A percentile compares a stretch with the other conserved stretches of the same genome.
These are phyloP conservation scores for Pollenia labialis DNA, from an alignment of 2,888 invertebrate genomes.

Conservation along the genomic window DNA sequence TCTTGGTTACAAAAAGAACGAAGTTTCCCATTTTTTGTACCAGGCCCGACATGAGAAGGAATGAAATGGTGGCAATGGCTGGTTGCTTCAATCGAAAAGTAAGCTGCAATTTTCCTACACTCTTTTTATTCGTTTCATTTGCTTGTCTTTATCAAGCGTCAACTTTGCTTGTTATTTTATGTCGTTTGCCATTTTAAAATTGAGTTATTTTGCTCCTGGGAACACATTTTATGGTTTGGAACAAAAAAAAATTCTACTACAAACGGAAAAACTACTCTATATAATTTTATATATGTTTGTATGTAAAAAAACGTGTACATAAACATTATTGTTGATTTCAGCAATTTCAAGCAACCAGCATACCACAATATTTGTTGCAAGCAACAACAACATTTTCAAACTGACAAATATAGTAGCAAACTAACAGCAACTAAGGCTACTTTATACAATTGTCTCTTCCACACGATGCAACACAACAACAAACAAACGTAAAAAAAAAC, in stretches of 20 bases:
- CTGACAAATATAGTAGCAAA: conserved; percentile 36
- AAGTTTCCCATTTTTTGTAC: not conserved
- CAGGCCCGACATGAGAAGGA: conserved; percentile 8
- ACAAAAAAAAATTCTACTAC: conserved; percentile 67
- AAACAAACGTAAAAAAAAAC: conserved; percentile 31
- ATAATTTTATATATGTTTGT: conserved; percentile 8
- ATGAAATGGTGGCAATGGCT: conserved; percentile 57
- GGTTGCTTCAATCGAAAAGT: conserved; percentile 48
- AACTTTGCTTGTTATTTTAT: conserved; percentile 69
- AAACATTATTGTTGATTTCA: conserved; percentile 56
- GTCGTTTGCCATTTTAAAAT: conserved; percentile 82
- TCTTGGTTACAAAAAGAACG: conserved; percentile 26
- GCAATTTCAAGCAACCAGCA: conserved; percentile 30
- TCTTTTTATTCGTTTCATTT: conserved; percentile 16
- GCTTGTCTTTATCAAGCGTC: conserved; percentile 62
- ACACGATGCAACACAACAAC: conserved; percentile 27
- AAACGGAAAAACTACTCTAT: conserved; percentile 17
- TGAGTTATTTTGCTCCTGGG: conserved; percentile 83
- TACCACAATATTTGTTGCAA: conserved; percentile 49
- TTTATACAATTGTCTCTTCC: conserved; percentile 60
- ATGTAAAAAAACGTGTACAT: conserved; percentile 15
- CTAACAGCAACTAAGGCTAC: conserved; percentile 29
- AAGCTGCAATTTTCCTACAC: conserved; percentile 46
- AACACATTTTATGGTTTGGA: conserved; percentile 75
- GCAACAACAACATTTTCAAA: conserved; percentile 35